Percentiles rank a stretch among this genome's conserved stretches.
phyloP scores from a whole-genome alignment of 2,113 vertebrate species.

The Plecotus auritus region DNA sequence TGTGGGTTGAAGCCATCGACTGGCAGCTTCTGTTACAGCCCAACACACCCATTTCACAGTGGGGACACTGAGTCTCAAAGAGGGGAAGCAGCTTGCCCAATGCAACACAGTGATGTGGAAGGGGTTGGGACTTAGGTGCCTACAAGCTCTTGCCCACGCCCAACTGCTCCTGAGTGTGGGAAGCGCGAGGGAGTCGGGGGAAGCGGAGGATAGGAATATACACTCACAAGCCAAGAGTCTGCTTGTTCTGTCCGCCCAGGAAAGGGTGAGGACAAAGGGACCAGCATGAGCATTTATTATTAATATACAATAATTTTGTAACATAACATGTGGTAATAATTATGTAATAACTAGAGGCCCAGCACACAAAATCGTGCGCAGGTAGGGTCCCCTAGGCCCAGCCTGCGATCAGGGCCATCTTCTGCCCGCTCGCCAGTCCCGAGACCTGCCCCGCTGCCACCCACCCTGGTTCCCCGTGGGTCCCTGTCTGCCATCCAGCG shows the following conservation, averaged over 20 bases:
- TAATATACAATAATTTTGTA: not conserved
- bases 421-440: no score
- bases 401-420: no score
- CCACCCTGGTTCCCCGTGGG: no score
- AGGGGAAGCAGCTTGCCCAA: not conserved
- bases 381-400: no score
- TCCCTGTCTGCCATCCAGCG: no score
- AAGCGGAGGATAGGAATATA: fast-evolving
- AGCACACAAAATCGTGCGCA: no score
- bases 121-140: not conserved
- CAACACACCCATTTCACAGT: not conserved
- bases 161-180: not conserved
- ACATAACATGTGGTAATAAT: not conserved
- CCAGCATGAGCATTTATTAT: not conserved
- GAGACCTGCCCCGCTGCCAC: no score
- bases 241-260: not conserved
- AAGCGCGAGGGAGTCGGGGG: fast-evolving
- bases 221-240: not conserved
- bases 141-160: not conserved
- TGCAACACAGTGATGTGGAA: not conserved
- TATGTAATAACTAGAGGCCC: no score
- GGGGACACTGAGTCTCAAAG: not conserved
- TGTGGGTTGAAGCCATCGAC: not conserved
- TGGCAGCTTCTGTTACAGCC: not conserved
- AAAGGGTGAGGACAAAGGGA: not conserved